A percentile compares a stretch with the other conserved stretches of the same genome.
Conservation (phyloP, 2,888 invertebrate genomes). For the Argyresthia albistria region DNA sequence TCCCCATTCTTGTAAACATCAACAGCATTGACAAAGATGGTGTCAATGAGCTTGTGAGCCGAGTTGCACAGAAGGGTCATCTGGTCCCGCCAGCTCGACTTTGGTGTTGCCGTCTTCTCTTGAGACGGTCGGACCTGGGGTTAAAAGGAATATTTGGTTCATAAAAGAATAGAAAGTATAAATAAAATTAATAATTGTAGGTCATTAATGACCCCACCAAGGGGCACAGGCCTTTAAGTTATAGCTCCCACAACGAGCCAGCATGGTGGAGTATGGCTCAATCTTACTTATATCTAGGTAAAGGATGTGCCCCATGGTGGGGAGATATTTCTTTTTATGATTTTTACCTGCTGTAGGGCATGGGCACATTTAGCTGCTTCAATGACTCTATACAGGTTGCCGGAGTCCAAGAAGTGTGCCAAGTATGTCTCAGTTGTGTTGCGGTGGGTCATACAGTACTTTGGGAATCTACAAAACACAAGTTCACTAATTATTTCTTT, state of each 20-base stretch:
- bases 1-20: conserved; percentile 26
- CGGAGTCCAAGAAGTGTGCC: conserved; percentile 30
- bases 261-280: too few relatives aligned
- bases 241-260: too few relatives aligned
- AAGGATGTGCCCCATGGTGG: too few relatives aligned
- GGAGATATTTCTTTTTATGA: not conserved
- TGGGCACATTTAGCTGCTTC: conserved; percentile 56
- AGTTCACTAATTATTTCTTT: too few relatives aligned
- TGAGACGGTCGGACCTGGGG: conserved; percentile 45
- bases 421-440: conserved; percentile 37
- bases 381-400: conserved; percentile 40
- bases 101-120: conserved; percentile 45
- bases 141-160: not conserved
- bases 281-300: too few relatives aligned
- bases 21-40: conserved; percentile 36
- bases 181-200: not conserved
- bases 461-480: conserved; percentile 38
- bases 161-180: not conserved
- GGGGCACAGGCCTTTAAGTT: too few relatives aligned
- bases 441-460: conserved; percentile 49
- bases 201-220: too few relatives aligned
- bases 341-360: conserved; percentile 46
- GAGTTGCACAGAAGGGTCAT: conserved; percentile 39
- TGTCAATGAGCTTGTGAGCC: conserved; percentile 35
- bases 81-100: conserved; percentile 51